Base-by-base conservation (phyloP, 2,113 vertebrate species). In the Lasiurus cinereus region DNA sequence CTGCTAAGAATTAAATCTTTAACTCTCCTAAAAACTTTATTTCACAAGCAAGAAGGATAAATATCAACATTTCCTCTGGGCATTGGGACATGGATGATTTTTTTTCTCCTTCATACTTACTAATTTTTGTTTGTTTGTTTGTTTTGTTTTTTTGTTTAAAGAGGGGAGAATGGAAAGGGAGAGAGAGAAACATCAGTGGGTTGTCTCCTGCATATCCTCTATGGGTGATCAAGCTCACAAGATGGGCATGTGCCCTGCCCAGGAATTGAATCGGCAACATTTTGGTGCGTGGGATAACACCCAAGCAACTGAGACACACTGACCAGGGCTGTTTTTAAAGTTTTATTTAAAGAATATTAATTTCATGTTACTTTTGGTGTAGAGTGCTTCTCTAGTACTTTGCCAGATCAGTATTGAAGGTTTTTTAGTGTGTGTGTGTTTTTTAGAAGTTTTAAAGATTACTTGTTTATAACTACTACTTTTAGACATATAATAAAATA, bases 401-500 rank as follows among this genome's bases (percentile, higher is more conserved):
- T 95, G 31, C 56, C 39, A 76, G 33, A 77, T 86, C 69, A 94
- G 78, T 48, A 87, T 54, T 36, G 67, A 95, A 22, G 31, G 33
- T 36, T 82, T 83, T 39, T 36, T 8, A 46, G 36, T 73, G 22
- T 18, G 24, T 46, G 36, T 73, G 22, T 18, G 24, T 46, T 62
- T 50, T 88, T 74, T 39, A 54, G 7, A 52, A 62, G 43, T 46
- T 46, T 90, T 64, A 66, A 76, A 92, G 54, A 67, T 84, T 82
- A 62, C 76, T 54, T 95, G 9, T 88, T 83, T 86, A 50, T 86
- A 76, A 29, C 24, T 90, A 29, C 0, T 80, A 50, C 22, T 92
- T 93, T 82, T 33, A 73, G 11, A 14, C 21, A 78, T 83, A 27
- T 48, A 70, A 72, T 90, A 77, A 85, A 93, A 84, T 72, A 94